Percentiles rank a stretch among this genome's conserved stretches.
phyloP scores from a whole-genome alignment of 1,140 invertebrate genomes.

The Papilio polytes region DNA sequence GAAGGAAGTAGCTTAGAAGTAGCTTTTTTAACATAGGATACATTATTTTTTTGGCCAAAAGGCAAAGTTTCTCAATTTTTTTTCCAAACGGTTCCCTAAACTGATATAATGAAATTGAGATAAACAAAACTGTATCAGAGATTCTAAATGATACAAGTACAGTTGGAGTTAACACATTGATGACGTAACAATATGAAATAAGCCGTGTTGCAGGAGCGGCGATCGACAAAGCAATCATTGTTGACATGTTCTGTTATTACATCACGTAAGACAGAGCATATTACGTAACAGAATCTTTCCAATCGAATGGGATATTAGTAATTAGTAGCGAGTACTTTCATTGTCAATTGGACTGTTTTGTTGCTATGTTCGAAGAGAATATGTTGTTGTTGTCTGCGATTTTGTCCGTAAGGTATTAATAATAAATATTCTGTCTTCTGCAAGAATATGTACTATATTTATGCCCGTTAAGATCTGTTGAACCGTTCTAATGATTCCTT shows the following conservation, averaged over 20 bases:
- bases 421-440: no score
- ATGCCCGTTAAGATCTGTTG: no score
- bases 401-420: no score
- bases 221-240: constrained; percentile 36
- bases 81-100: no score
- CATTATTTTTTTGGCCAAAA: no score
- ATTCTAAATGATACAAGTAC: constrained; percentile 1
- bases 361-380: background rate
- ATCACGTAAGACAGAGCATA: background rate
- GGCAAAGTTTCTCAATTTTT: no score
- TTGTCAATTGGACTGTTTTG: background rate
- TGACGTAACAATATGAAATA: constrained; percentile 34
- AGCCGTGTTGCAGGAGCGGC: background rate
- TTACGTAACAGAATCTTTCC: constrained; percentile 14
- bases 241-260: constrained; percentile 31
- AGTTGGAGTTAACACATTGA: background rate
- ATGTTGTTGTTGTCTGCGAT: background rate
- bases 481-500: no score
- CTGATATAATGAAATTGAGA: no score
- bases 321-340: background rate
- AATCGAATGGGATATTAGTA: constrained; percentile 9
- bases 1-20: no score
- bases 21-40: no score
- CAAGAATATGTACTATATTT: no score
- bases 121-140: background rate